Evolutionary conservation across 2,888 invertebrate species (phyloP), one percentile per base, ranked within the genome.

Genomic region (Brachyptera risi): DNA sequence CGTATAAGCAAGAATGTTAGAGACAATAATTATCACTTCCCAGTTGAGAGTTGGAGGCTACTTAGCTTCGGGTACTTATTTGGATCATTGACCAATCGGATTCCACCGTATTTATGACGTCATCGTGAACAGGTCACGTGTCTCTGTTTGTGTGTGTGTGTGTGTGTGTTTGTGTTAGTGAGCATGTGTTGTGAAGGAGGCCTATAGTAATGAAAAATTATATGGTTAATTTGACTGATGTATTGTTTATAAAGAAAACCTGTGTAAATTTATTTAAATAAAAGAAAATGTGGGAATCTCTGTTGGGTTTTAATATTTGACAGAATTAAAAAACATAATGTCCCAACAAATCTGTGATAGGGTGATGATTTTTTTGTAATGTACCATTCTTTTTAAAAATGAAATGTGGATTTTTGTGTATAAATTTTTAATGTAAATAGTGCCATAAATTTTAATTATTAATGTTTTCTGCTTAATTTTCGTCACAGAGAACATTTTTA

Each of bases 291-390:
- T n/a, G n/a, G n/a, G n/a, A n/a, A n/a, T n/a, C n/a, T n/a, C n/a
- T n/a, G n/a, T n/a, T n/a, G n/a, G n/a, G n/a, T n/a, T n/a, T n/a
- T n/a, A n/a, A n/a, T 47, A 47, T 47, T 47, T 47, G 21, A 23
- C 40, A 38, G 38, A 26, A 37, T 54, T n/a, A n/a, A 57, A 40
- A 42, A 57, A 37, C n/a, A 40, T 21, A 31, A 47, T 27, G 58
- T 47, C 58, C 58, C 58, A 35, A 49, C 24, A 58, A 58, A 58
- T 58, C 58, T 58, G 58, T 58, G 58, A 58, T 58, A 58, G 49
- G 23, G 31, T 31, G 19, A 15, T 44, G 5, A 40, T 44, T 19
- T 17, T 44, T 11, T 54, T 37, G 35, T 54, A 54, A 54, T 24
- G 24, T 47, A n/a, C 24, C 21, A 23, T n/a, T 21, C n/a, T 24